Evolutionary conservation across 2,888 invertebrate species (phyloP).

Genomic region (Caenorhabditis sp.): DNA sequence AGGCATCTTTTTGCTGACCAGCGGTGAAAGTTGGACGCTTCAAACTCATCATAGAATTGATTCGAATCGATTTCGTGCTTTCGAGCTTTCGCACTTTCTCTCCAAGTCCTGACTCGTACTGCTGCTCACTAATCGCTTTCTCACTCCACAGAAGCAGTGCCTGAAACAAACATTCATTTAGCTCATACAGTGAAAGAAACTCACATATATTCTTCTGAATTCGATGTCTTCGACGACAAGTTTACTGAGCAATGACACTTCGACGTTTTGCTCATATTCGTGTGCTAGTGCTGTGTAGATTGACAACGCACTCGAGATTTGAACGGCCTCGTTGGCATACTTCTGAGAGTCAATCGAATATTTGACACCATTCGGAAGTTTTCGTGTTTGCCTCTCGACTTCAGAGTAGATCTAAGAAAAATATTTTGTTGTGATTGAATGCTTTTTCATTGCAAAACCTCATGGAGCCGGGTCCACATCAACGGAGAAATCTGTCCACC

Average conservation of each 20-base stretch:
- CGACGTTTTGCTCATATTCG: constrained; percentile 44
- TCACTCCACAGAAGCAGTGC: constrained; percentile 62
- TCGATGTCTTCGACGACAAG: constrained; percentile 57
- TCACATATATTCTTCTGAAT: constrained; percentile 60
- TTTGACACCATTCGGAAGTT: constrained; percentile 42
- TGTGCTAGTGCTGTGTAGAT: constrained; percentile 58
- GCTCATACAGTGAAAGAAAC: background rate
- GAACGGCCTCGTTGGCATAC: constrained; percentile 65
- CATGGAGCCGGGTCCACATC: constrained; percentile 62
- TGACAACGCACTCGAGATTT: constrained; percentile 53
- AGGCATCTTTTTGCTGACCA: constrained; percentile 49
- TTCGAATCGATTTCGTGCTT: constrained; percentile 14
- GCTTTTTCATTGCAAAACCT: too few species aligned
- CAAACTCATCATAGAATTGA: constrained; percentile 52
- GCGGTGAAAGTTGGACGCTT: constrained; percentile 43
- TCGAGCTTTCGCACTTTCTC: constrained; percentile 52
- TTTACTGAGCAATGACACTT: constrained; percentile 55
- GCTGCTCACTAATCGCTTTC: constrained; percentile 61
- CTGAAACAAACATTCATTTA: constrained; percentile 10
- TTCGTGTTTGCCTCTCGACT: constrained; percentile 53
- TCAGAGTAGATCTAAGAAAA: constrained; percentile 51
- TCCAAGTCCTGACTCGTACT: constrained; percentile 51
- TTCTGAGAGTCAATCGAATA: constrained; percentile 44
- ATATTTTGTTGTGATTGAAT: background rate
- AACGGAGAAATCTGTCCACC: constrained; percentile 54